Evolutionary conservation across 2,113 vertebrate species (phyloP).

Genomic region (Saguinus imperator): DNA sequence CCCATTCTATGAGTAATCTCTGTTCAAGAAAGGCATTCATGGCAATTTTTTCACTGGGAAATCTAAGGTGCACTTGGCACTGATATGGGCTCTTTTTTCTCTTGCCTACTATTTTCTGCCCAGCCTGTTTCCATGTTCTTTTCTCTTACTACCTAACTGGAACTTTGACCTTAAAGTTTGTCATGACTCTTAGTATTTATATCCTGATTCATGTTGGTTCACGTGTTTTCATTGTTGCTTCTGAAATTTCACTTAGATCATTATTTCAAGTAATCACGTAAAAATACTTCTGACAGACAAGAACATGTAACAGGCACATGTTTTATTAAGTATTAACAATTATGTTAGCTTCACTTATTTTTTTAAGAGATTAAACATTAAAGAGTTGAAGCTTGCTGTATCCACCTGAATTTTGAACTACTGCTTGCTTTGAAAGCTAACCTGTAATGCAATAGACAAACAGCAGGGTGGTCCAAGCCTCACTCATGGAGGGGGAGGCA

Average conservation of each 20-base stretch:
- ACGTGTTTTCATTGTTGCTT: not conserved
- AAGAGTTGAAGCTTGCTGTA: not conserved
- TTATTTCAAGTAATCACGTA: not conserved
- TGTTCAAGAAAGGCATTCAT: not conserved
- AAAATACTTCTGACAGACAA: not conserved
- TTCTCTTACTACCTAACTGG: not conserved
- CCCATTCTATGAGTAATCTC: not conserved
- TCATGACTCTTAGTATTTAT: not conserved
- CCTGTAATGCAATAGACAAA: not conserved
- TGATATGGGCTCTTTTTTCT: not conserved
- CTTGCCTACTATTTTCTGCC: not conserved
- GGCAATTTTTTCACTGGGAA: not conserved
- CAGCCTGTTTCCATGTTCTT: not conserved
- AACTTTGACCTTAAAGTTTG: not conserved
- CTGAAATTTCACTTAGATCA: not conserved
- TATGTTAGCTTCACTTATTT: not conserved
- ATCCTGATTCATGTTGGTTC: not conserved
- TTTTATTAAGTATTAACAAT: not conserved
- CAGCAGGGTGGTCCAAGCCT: too few relatives aligned
- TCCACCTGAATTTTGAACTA: not conserved
- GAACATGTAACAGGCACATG: not conserved
- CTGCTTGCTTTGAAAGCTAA: not conserved
- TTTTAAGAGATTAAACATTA: not conserved
- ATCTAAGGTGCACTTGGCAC: not conserved
- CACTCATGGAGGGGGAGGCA: accelerated